Base-by-base conservation (phyloP, 2,113 vertebrate genomes). In the Empidonax alnorum region DNA sequence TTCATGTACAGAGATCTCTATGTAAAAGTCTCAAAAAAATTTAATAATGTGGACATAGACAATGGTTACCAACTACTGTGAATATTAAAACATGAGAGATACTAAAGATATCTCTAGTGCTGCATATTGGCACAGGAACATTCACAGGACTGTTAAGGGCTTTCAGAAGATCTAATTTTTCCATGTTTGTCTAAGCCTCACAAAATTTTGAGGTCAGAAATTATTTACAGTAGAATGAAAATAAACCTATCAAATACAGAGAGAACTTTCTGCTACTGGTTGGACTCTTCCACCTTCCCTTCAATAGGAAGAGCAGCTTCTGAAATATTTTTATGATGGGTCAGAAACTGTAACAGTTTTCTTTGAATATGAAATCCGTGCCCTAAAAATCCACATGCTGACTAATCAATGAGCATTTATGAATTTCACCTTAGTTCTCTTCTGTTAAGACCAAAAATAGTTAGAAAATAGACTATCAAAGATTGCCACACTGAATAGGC, bases 181-280 rank as follows among this genome's bases (percentile, higher is more conserved):
- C 63, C 10, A 1, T 76, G 61, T 72, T 92, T 84, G 14, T n/a
- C 19, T n/a, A 87, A 83, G 53, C 12, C 27, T 78, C 28, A 37
- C 42, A 84, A 81, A 90, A 76, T 72, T 9, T 44, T 94, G 81
- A 87, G 35, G 81, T 46, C 73, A 75, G 47, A 84, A 90, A 49
- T 68, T 82, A 94, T 78, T 89, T 81, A 41, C 37, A 76, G 50
- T 62, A 76, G 50, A 91, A 73, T 25, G 53, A 84, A 95, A 88
- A 92, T 68, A 95, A 91, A 87, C 53, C 50, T 23, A 65, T 20
- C n/a, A 62, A 72, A 79, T 46, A 78, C n/a, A 79, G n/a, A 73
- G 11, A 50, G 46, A 87, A 41, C 55, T 73, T 91, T 91, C 14
- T 91, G 31, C 35, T 61, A 20, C 46, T 77, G 58, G 21, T 49